phyloP scores from a whole-genome alignment of 1,140 invertebrate genomes.

The Drosophila mayri region DNA sequence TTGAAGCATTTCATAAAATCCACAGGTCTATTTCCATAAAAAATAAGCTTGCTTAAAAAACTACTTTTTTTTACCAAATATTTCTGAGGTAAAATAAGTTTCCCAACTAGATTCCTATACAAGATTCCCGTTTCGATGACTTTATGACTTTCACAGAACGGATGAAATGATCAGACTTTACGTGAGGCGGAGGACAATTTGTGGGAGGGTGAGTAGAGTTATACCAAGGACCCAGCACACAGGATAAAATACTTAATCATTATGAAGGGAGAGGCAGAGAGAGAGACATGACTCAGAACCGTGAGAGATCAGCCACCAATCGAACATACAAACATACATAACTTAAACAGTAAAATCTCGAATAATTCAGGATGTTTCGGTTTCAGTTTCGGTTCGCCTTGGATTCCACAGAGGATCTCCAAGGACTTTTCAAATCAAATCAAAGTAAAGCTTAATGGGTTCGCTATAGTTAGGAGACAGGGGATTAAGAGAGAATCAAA shows the following conservation, averaged over 20 bases:
- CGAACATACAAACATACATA: conserved; percentile 19
- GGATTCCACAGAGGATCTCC: neutral
- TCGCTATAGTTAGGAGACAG: conserved; percentile 3
- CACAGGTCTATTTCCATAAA: neutral
- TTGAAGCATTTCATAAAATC: neutral
- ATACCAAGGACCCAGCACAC: conserved; percentile 46
- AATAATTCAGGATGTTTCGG: conserved; percentile 21
- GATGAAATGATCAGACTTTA: conserved; percentile 18
- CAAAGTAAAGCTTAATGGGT: conserved; percentile 14
- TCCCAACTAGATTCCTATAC: neutral
- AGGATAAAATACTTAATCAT: conserved; percentile 19
- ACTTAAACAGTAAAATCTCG: conserved; percentile 29
- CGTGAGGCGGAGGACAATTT: neutral
- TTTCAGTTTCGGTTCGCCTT: conserved; percentile 14
- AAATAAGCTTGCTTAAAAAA: neutral
- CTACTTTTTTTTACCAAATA: no score
- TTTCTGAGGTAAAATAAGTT: neutral
- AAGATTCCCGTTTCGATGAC: neutral
- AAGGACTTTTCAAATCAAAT: conserved; percentile 12
- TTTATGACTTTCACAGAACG: conserved; percentile 20
- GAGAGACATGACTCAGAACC: conserved; percentile 26
- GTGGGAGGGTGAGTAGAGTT: conserved; percentile 21
- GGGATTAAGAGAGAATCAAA: neutral
- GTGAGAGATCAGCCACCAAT: conserved; percentile 45
- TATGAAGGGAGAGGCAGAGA: conserved; percentile 9